Base-by-base conservation (phyloP, 2,113 vertebrate species). In the Myrmecophaga tridactyla region DNA sequence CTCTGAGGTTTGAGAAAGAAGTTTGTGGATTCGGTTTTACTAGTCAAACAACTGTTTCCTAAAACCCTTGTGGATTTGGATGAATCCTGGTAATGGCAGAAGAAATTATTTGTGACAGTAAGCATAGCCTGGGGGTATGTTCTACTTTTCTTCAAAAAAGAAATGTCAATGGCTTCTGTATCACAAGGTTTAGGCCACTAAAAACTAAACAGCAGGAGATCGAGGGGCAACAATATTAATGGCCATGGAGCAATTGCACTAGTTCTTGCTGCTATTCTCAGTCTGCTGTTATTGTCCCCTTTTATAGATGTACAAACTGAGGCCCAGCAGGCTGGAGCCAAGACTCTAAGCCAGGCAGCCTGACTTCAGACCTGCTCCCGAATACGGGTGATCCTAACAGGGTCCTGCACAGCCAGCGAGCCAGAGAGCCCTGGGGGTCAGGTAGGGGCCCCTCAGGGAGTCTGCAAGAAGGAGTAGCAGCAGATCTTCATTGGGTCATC, bases 381-480 rank as follows among this genome's bases (percentile, higher is more conserved):
- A 23, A n/a, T 41, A 85, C 12, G 11, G 3, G 2, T 0, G 7
- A 23, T 48, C 4, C 1, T 21, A 34, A n/a, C 53, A 1, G 43
- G 34, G 27, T 34, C n/a, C 69, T 17, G 60, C 2, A 60, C 6
- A n/a, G 58, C 69, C 60, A 17, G 11, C 5, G 7, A 72, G 43
- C 62, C 60, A n/a, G 25, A 77, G 25, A 41, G 69, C 85, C 46
- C 39, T 9, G 7, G 39, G 58, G 63, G 15, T 31, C 48, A 39
- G n/a, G n/a, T 4, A 6, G 9, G 27, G 27, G 14, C 27, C 58
- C 7, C 4, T 46, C 11, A 1, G 29, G 65, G 48, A 27, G 43
- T 43, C 60, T 53, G 58, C 13, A 12, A 60, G 39, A 5, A 39
- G 9, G 60, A 51, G 60, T 17, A 4, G 41, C 36, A 14, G 11